Conservation (phyloP, 2,113 vertebrate genomes). For the Prionailurus viverrinus region DNA sequence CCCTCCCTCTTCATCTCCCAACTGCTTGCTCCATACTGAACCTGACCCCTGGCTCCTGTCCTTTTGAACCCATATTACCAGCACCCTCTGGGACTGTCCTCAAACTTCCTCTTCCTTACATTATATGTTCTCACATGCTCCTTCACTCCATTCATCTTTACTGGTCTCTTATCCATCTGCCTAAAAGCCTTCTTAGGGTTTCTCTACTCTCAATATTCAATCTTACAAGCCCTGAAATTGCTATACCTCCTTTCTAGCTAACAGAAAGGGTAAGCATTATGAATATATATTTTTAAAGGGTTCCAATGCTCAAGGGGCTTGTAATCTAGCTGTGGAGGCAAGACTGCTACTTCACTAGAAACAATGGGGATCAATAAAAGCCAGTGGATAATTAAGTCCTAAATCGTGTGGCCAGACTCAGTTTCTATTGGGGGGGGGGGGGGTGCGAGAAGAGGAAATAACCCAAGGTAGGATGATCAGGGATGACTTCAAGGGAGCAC, state of each 20-base stretch:
- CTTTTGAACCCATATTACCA: not conserved
- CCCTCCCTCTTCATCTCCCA: not conserved
- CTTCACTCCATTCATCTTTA: slow-evolving; percentile 10
- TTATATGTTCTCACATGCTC: not conserved
- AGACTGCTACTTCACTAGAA: not conserved
- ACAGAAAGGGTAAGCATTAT: not conserved
- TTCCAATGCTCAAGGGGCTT: not conserved
- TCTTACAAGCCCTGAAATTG: not conserved
- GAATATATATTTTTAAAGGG: not conserved
- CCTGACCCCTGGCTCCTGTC: not conserved
- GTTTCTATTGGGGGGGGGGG: not conserved
- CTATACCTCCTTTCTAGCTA: not conserved
- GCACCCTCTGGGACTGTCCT: not conserved
- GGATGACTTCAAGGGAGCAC: not conserved
- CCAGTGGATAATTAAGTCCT: not conserved
- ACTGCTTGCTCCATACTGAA: not conserved
- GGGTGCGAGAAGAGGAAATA: not conserved
- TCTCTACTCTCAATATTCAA: slow-evolving; percentile 40
- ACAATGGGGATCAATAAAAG: slow-evolving; percentile 47
- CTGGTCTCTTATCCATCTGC: not conserved
- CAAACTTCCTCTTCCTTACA: not conserved
- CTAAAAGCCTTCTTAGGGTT: slow-evolving; percentile 32
- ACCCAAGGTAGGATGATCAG: not conserved
- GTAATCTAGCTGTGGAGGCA: slow-evolving; percentile 31
- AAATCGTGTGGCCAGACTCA: not conserved